phyloP scores from a whole-genome alignment of 2,888 invertebrate species.

The Andrena minutula region DNA sequence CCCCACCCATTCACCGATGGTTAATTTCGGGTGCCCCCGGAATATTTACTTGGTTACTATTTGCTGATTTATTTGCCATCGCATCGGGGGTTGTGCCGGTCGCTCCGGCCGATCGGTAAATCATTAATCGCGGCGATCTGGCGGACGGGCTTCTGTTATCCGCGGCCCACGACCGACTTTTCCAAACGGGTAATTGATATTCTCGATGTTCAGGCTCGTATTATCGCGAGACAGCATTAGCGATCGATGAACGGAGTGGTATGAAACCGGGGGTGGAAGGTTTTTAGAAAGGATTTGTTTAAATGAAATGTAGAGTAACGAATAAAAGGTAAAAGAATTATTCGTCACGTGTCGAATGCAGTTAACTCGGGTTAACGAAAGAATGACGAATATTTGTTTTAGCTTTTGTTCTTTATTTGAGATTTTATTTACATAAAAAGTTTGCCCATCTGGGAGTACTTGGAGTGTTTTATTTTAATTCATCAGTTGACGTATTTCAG shows the following conservation, averaged over 20 bases:
- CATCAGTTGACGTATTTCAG: no score
- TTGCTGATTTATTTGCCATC: constrained; percentile 72
- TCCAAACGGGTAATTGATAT: constrained; percentile 25
- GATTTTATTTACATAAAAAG: no score
- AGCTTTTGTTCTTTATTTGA: no score
- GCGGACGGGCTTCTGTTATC: constrained; percentile 1
- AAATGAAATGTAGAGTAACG: no score
- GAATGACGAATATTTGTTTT: no score
- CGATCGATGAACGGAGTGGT: background rate
- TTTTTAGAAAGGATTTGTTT: no score
- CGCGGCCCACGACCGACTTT: constrained; percentile 23
- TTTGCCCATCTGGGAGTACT: no score
- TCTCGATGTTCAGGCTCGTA: constrained; percentile 10
- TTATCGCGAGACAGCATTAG: background rate
- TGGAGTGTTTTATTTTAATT: no score
- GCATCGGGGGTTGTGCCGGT: constrained; percentile 14
- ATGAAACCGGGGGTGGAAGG: background rate
- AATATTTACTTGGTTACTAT: constrained; percentile 72
- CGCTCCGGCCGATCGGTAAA: constrained; percentile 35
- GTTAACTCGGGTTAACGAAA: no score
- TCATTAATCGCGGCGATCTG: constrained; percentile 51
- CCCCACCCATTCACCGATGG: constrained; percentile 69
- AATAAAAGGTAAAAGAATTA: no score
- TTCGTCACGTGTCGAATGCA: no score
- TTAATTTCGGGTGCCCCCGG: constrained; percentile 66